These are phyloP conservation scores for Andricus grossulariae DNA, from an alignment of 1,140 invertebrate species.

Conservation along the genomic window DNA sequence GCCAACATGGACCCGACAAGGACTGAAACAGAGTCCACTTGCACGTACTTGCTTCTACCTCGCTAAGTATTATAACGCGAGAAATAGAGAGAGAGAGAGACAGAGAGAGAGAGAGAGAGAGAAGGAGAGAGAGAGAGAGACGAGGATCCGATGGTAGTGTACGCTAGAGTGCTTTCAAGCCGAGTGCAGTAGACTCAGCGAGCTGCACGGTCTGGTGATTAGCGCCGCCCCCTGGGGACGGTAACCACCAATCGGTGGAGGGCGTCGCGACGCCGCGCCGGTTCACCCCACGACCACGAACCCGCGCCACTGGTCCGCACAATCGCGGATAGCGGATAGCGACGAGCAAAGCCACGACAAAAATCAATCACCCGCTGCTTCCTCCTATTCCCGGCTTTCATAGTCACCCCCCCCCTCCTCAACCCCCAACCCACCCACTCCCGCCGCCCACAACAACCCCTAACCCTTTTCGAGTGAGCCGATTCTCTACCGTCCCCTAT, in stretches of 20 bases:
- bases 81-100: constrained; percentile 29
- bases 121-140: constrained; percentile 66
- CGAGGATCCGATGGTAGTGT: constrained; percentile 61
- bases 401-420: neutral
- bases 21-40: neutral
- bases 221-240: constrained; percentile 72
- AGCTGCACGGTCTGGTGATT: constrained; percentile 74
- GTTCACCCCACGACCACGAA: constrained; percentile 59
- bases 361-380: constrained; percentile 71
- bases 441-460: constrained; percentile 8
- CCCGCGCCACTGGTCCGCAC: constrained; percentile 56
- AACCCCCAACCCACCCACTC: constrained; percentile 39
- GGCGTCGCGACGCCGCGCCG: constrained; percentile 72
- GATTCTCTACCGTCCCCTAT: constrained; percentile 31
- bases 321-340: constrained; percentile 72
- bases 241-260: constrained; percentile 75
- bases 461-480: constrained; percentile 31
- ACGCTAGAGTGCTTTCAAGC: constrained; percentile 50
- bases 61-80: constrained; percentile 19
- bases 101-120: constrained; percentile 43
- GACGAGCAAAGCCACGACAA: constrained; percentile 72
- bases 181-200: constrained; percentile 72
- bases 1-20: neutral
- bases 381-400: constrained; percentile 55
- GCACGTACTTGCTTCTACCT: neutral